These are phyloP conservation scores for Sceliomorpha sp. DNA, from an alignment of 2,888 invertebrate genomes.

Conservation along the genomic window DNA sequence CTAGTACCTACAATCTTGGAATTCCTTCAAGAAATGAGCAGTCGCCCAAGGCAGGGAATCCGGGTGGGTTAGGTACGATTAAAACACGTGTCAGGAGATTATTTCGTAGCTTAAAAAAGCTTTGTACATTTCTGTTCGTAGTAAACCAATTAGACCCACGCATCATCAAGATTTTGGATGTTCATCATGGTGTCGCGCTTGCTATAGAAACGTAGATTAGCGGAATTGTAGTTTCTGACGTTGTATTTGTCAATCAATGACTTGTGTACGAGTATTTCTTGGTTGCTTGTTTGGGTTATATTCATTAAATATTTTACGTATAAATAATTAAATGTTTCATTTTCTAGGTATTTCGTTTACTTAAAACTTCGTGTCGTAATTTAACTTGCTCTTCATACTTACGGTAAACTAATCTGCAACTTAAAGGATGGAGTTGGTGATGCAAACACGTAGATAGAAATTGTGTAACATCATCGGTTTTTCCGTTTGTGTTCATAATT, in stretches of 20 bases:
- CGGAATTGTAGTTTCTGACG: neutral
- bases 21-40: conserved; percentile 24
- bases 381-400: too few species aligned
- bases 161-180: neutral
- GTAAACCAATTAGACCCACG: conserved; percentile 16
- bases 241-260: conserved; percentile 4
- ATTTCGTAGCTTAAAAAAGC: conserved; percentile 1
- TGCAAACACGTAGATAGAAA: neutral
- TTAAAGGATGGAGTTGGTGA: too few species aligned
- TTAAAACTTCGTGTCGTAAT: too few species aligned
- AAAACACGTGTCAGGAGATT: conserved; percentile 17
- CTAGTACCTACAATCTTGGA: conserved; percentile 19
- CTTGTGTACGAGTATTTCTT: neutral
- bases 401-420: too few species aligned
- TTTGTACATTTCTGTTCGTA: conserved; percentile 27
- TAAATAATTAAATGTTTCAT: conserved; percentile 18
- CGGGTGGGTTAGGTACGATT: conserved; percentile 44
- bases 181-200: conserved; percentile 20
- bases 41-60: conserved; percentile 27
- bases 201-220: conserved; percentile 2
- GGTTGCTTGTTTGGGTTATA: too few species aligned
- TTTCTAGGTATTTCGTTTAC: conserved; percentile 12
- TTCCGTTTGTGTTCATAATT: conserved; percentile 21
- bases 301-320: too few species aligned
- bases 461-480: conserved; percentile 3